Conservation (phyloP, 2,113 vertebrate species). For the Numida meleagris region DNA sequence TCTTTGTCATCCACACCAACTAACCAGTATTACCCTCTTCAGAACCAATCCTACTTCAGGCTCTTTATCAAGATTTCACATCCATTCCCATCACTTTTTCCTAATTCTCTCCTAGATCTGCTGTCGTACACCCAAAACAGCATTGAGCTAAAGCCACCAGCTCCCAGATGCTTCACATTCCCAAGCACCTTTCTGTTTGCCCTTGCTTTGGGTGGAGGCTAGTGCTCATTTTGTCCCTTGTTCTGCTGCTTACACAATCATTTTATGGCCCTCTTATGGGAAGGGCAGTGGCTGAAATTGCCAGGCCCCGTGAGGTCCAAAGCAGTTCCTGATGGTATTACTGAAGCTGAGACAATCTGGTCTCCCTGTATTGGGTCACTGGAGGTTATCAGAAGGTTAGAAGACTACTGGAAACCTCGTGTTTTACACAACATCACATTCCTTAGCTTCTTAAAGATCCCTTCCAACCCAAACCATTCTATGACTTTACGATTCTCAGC, state of each 20-base stretch:
- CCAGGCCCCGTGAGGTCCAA: not conserved
- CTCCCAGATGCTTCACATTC: not conserved
- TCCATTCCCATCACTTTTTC: not conserved
- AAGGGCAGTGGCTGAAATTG: conserved; percentile 16
- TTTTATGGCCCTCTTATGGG: conserved; percentile 5
- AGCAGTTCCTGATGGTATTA: conserved; percentile 22
- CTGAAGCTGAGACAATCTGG: not conserved
- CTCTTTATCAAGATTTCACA: not conserved
- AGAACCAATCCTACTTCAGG: not conserved
- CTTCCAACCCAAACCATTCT: too few species aligned
- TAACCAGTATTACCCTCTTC: not conserved
- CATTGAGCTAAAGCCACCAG: not conserved
- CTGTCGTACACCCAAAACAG: not conserved
- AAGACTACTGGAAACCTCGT: not conserved
- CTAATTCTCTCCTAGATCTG: not conserved
- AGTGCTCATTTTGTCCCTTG: not conserved
- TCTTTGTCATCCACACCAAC: not conserved
- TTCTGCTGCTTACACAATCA: not conserved
- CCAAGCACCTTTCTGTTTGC: not conserved
- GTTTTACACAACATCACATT: not conserved
- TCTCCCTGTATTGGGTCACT: not conserved
- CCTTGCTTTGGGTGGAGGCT: conserved; percentile 15
- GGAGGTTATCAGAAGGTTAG: not conserved
- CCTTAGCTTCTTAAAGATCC: not conserved
- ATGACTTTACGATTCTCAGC: not conserved